Conservation (phyloP, 2,113 vertebrate genomes). For the Merops nubicus region DNA sequence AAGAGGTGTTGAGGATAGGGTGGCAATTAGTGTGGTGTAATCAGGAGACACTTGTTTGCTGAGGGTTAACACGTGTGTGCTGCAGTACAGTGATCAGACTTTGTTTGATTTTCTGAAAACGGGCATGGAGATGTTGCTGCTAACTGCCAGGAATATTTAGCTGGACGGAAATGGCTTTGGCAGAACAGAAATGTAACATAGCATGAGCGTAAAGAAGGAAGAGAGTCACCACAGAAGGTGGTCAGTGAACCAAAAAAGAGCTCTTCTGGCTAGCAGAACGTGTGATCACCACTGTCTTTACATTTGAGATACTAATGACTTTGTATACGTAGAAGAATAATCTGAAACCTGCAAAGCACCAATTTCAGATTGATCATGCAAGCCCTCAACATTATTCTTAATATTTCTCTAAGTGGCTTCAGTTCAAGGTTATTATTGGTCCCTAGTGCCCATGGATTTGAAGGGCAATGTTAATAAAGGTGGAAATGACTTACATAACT, state of each 20-base stretch:
- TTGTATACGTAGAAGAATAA: not conserved
- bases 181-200: not conserved
- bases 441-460: accelerated
- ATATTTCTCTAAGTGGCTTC: not conserved
- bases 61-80: not conserved
- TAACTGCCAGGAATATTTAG: not conserved
- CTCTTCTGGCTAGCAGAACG: not conserved
- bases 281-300: not conserved
- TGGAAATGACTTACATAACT: not conserved
- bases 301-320: accelerated
- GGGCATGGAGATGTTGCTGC: not conserved
- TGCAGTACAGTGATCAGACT: not conserved
- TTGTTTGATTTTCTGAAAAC: not conserved
- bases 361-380: not conserved
- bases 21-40: not conserved
- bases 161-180: not conserved
- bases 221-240: not conserved
- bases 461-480: not conserved
- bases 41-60: not conserved
- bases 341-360: not conserved
- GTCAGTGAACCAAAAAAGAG: not conserved
- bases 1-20: not conserved
- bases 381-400: not conserved
- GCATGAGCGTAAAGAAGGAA: not conserved
- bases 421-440: not conserved